Conservation (phyloP, 2,113 vertebrate species). For the Pelobates fuscus region DNA sequence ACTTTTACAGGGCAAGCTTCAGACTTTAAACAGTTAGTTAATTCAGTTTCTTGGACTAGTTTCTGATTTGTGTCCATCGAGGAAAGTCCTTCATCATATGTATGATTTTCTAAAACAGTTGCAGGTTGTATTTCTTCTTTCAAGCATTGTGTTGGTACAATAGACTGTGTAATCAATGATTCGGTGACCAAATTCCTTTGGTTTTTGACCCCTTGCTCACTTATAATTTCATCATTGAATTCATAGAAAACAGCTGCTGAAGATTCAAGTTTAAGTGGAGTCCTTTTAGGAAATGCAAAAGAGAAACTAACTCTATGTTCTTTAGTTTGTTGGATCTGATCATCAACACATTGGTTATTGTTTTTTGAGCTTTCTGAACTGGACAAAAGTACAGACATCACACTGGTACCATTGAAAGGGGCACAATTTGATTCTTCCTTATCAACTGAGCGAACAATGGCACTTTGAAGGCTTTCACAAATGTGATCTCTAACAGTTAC, state of each 20-base stretch:
- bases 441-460: conserved; percentile 51
- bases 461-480: conserved; percentile 57
- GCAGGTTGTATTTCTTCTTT: conserved; percentile 58
- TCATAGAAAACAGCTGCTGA: conserved; percentile 86
- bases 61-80: conserved; percentile 56
- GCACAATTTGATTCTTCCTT: conserved; percentile 56
- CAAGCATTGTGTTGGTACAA: conserved; percentile 55
- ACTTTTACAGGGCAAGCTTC: conserved; percentile 51
- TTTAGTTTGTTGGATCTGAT: conserved; percentile 64
- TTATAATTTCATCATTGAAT: conserved; percentile 70
- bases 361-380: conserved; percentile 52
- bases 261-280: conserved; percentile 78
- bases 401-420: conserved; percentile 39
- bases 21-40: conserved; percentile 42
- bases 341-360: conserved; percentile 60
- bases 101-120: conserved; percentile 52
- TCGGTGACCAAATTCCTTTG: conserved; percentile 71
- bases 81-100: conserved; percentile 45
- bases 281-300: conserved; percentile 86
- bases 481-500: conserved; percentile 75
- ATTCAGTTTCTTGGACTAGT: conserved; percentile 49
- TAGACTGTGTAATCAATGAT: conserved; percentile 58
- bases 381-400: conserved; percentile 45
- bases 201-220: conserved; percentile 62
- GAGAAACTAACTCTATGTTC: conserved; percentile 80